phyloP scores from a whole-genome alignment of 2,797 vertebrate species.

The Hypotaenidia okinawae region DNA sequence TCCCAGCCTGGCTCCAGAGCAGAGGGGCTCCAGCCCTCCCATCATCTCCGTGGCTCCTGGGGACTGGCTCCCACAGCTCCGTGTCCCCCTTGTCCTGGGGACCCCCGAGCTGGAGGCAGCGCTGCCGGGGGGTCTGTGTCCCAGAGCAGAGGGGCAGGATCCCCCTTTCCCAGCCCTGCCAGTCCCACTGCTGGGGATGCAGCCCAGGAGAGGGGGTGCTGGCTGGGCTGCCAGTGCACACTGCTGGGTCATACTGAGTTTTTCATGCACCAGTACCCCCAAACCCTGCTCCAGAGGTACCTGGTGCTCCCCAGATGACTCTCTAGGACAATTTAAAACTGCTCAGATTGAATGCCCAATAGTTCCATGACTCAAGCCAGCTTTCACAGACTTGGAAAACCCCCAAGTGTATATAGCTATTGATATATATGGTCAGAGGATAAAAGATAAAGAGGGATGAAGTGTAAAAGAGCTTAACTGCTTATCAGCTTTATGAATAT shows the following conservation, averaged over 20 bases:
- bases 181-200: background rate
- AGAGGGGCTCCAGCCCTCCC: no score
- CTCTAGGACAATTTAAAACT: background rate
- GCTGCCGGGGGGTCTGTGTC: background rate
- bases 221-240: background rate
- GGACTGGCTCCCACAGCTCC: rapidly evolving
- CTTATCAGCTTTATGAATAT: background rate
- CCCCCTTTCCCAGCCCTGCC: rapidly evolving
- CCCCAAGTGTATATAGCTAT: background rate
- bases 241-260: background rate
- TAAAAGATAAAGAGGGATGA: background rate
- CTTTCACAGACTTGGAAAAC: background rate
- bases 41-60: no score
- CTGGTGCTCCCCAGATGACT: background rate
- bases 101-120: background rate
- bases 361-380: background rate
- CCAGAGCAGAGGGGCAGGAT: background rate
- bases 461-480: background rate
- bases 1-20: no score
- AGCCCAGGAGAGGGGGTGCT: rapidly evolving
- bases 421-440: background rate
- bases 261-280: background rate
- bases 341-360: background rate
- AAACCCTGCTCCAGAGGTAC: background rate
- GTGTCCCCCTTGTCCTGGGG: background rate